Conservation (phyloP, 2,113 vertebrate species). For the Taxidea taxus region DNA sequence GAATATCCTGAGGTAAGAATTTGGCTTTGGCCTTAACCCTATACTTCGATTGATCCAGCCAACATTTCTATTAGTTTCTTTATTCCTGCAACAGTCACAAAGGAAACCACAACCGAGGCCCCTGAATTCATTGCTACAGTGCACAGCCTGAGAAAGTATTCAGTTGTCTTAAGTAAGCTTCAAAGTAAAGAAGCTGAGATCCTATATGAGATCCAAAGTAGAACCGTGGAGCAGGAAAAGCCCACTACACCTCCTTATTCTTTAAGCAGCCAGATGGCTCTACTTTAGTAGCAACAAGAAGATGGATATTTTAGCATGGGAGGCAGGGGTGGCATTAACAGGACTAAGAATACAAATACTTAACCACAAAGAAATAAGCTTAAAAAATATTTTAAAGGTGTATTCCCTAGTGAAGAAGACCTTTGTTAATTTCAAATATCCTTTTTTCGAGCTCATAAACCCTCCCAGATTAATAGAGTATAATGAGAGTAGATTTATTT, state of each 20-base stretch:
- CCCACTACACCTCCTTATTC: not conserved
- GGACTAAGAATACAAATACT: constrained; percentile 41
- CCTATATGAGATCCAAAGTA: not conserved
- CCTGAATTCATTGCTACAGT: not conserved
- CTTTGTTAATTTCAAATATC: constrained; percentile 61
- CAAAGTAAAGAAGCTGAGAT: not conserved
- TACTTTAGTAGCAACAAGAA: constrained; percentile 34
- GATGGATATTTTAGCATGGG: not conserved
- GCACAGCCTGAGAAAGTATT: not conserved
- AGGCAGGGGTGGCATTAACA: not conserved
- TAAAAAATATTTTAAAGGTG: constrained; percentile 39
- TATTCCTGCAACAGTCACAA: not conserved
- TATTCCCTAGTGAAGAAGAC: constrained; percentile 30
- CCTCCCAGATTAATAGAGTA: not conserved
- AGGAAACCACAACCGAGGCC: not conserved
- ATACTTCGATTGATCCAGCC: not conserved
- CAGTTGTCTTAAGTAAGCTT: not conserved
- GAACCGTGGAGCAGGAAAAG: not conserved
- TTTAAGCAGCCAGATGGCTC: constrained; percentile 20
- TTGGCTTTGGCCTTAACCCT: not conserved
- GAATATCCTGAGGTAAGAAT: not conserved
- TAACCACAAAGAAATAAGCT: constrained; percentile 31
- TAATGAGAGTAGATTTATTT: constrained; percentile 36
- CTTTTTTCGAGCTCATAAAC: constrained; percentile 55
- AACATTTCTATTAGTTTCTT: not conserved